Conservation (phyloP, 2,888 invertebrate species). For the Tyria jacobaeae region DNA sequence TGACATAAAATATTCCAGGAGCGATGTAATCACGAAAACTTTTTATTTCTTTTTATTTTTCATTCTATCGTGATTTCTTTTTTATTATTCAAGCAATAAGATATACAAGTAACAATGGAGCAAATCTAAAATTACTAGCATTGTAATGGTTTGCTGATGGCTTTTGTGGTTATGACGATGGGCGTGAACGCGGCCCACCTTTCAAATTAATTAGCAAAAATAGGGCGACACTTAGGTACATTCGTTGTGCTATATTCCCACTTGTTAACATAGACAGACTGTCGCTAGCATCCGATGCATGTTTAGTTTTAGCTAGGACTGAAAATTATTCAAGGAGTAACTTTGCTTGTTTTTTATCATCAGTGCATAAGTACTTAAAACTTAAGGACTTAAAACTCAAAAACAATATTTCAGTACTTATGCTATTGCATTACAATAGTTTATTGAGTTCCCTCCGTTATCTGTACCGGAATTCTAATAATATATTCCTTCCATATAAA, state of each 20-base stretch:
- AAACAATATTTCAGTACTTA: no score
- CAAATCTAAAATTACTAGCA: conserved; percentile 42
- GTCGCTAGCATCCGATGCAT: not conserved
- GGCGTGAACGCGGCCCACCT: conserved; percentile 66
- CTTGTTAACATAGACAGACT: conserved; percentile 28
- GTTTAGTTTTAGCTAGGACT: not conserved
- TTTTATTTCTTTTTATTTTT: not conserved
- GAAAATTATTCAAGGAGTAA: not conserved
- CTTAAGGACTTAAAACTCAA: no score
- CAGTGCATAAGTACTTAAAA: not conserved
- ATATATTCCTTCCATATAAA: not conserved
- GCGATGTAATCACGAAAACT: no score
- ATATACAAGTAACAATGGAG: conserved; percentile 12
- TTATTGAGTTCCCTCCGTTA: no score
- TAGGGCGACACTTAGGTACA: conserved; percentile 48
- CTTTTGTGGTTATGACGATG: conserved; percentile 53
- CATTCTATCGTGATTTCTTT: not conserved
- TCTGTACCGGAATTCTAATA: not conserved
- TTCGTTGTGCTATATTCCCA: conserved; percentile 15
- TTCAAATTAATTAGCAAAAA: conserved; percentile 72
- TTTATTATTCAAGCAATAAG: no score
- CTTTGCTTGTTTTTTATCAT: not conserved
- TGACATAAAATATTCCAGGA: no score
- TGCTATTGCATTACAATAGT: no score
- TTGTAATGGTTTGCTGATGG: conserved; percentile 54